Base-by-base conservation (phyloP, 2,113 vertebrate genomes). In the Helogale parvula region DNA sequence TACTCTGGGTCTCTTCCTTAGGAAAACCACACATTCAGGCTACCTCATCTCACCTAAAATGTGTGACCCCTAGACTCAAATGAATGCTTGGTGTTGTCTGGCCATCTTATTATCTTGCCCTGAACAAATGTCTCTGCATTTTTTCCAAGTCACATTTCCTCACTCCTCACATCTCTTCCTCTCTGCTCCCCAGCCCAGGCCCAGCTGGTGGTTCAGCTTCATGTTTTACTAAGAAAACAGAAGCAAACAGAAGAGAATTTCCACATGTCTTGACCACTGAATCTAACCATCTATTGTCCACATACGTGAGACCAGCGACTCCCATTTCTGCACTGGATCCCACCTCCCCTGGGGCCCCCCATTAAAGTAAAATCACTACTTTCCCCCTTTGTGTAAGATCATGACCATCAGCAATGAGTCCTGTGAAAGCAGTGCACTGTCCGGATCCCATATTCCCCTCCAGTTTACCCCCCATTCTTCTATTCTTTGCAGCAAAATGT, bases 191-290 rank as follows among this genome's bases (percentile, higher is more conserved):
- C 57, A 38, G 7, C 57, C 50, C 25, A 38, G 33, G 38, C n/a
- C 52, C 5, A 85, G 41, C 63, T 94, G 27, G 66, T 72, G 23
- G 52, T 45, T 29, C 71, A 88, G 66, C 27, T 65, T 90, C 41
- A 52, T 90, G 29, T 80, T 72, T 90, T 79, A 85, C 92, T 41
- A 60, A 84, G 79, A 77, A 84, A 89, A 50, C 47, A 77, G 89
- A 68, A 76, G 29, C 92, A 80, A 79, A 57, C 7, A 27, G 33
- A 77, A 94, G 68, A 83, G 50, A 89, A 77, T 50, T 29, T 47
- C 41, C 35, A 69, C 31, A 4, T 77, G 41, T 76, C 74, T 88
- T 14, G 14, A 38, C 79, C 11, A 57, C 38, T 8, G 38, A 50
- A 68, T 77, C 35, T 83, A 77, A 38, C 31, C 45, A 35, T 33